A percentile compares a stretch with the other conserved stretches of the same genome.
These are phyloP conservation scores for Malurus alboscapulatus DNA, from an alignment of 2,113 vertebrate species.

Conservation along the genomic window DNA sequence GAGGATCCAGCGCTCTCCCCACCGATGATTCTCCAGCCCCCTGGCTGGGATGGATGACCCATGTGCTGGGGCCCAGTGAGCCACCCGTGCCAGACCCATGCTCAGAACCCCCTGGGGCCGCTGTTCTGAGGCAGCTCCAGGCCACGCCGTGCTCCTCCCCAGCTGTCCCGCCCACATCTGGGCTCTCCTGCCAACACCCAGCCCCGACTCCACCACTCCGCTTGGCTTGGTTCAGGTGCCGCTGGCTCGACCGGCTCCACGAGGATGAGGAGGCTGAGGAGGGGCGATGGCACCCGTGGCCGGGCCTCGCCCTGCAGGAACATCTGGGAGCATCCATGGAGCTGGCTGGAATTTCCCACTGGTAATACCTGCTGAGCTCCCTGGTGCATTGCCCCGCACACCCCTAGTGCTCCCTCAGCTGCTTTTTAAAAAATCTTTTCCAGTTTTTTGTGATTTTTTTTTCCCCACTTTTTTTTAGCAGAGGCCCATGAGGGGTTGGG, in stretches of 20 bases:
- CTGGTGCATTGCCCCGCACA: conserved; percentile 57
- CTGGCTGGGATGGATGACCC: neutral
- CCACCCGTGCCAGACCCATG: accelerated
- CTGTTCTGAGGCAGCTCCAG: neutral
- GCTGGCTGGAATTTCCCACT: neutral
- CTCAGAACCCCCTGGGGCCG: accelerated
- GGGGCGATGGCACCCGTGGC: neutral
- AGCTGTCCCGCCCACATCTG: accelerated
- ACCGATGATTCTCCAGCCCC: neutral
- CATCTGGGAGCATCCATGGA: neutral
- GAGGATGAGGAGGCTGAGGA: neutral
- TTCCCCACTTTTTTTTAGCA: neutral
- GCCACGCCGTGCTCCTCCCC: neutral
- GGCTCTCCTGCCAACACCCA: neutral
- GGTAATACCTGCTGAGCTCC: conserved; percentile 13
- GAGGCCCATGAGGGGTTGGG: neutral
- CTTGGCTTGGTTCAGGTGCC: neutral
- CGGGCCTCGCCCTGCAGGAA: neutral
- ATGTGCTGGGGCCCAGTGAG: accelerated
- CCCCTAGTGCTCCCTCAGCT: conserved; percentile 56
- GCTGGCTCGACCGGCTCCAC: neutral
- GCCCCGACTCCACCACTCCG: accelerated
- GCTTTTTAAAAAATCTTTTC: neutral
- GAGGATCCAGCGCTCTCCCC: neutral
- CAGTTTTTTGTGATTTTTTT: neutral